Evolutionary conservation across 2,888 invertebrate species (phyloP).

Genomic region (Girardia tigrina): DNA sequence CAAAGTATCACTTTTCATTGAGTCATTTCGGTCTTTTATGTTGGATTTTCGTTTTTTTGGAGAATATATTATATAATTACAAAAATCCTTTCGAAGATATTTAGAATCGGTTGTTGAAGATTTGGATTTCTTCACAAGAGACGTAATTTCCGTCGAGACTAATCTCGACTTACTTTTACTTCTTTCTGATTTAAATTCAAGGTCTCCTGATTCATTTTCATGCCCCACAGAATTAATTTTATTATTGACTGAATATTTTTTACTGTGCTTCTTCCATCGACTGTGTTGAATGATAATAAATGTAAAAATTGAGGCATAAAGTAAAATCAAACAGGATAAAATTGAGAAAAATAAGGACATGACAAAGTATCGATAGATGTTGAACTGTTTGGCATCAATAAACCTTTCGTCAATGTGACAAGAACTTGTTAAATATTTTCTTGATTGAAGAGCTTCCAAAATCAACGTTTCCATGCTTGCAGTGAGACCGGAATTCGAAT

Average conservation of each 20-base stretch:
- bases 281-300: constrained; percentile 8
- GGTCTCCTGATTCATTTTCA: neutral
- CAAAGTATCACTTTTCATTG: neutral
- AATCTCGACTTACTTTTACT: neutral
- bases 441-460: neutral
- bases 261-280: neutral
- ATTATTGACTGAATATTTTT: neutral
- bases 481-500: neutral
- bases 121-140: neutral
- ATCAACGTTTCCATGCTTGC: neutral
- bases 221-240: neutral
- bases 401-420: constrained; percentile 4
- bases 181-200: neutral
- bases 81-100: neutral
- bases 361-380: constrained; percentile 5
- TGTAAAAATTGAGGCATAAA: neutral
- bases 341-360: neutral
- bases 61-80: neutral
- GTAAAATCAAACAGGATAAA: constrained; percentile 3
- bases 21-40: neutral
- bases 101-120: neutral
- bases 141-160: neutral
- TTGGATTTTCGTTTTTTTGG: neutral
- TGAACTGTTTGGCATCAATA: neutral
- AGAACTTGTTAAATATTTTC: neutral